Percentiles rank a stretch among this genome's conserved stretches.
Evolutionary conservation across 2,888 invertebrate genomes (phyloP).

Genomic region (Danaus chrysippus): DNA sequence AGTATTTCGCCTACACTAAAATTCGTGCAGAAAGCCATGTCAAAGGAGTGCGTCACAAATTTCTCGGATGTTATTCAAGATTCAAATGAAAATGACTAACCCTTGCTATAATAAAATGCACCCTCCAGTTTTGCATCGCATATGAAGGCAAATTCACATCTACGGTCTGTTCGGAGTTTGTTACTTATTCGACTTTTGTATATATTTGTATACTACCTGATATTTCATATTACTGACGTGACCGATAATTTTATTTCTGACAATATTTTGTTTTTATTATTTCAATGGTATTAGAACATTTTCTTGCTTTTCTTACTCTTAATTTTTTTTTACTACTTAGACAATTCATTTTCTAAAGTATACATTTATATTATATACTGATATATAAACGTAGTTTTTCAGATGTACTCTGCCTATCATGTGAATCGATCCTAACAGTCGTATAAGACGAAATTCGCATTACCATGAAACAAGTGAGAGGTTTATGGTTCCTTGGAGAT

Average conservation of each 20-base stretch:
- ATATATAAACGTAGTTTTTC: no score
- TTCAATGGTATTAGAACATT: no score
- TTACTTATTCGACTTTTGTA: no score
- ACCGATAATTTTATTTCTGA: no score
- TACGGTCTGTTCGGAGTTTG: not conserved
- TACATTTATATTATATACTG: no score
- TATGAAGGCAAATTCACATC: constrained; percentile 1
- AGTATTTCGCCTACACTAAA: constrained; percentile 1
- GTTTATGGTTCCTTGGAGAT: constrained; percentile 17
- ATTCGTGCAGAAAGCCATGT: constrained; percentile 6
- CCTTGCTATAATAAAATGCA: constrained; percentile 28
- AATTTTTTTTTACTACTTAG: no score
- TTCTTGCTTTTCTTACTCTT: no score
- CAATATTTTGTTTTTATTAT: no score
- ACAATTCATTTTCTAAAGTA: no score
- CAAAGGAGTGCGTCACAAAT: constrained; percentile 19
- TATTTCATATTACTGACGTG: no score
- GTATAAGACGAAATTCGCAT: constrained; percentile 22
- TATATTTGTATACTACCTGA: no score
- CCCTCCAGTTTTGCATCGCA: constrained; percentile 16
- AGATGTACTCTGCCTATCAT: no score
- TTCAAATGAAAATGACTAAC: constrained; percentile 26
- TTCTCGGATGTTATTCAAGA: constrained; percentile 19
- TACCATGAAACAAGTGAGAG: constrained; percentile 15
- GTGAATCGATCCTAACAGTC: constrained; percentile 1